Evolutionary conservation across 2,888 invertebrate species (phyloP).

Genomic region (Physocephala rufipes): DNA sequence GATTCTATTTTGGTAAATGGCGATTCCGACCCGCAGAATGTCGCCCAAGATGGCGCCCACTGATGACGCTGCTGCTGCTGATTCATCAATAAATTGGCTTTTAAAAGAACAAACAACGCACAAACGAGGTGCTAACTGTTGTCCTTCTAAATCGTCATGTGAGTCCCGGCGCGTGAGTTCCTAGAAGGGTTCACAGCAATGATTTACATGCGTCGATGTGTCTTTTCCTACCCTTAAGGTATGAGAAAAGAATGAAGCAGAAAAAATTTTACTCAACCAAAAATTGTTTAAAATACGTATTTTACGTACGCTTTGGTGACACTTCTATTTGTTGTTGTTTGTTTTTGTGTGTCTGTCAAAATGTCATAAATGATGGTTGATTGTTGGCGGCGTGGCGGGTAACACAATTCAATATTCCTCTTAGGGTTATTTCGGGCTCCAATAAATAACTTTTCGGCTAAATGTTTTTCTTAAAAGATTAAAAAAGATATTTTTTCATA

Average conservation of each 20-base stretch:
- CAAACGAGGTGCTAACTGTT: slow-evolving; percentile 33
- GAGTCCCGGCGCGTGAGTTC: slow-evolving; percentile 19
- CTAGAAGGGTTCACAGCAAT: slow-evolving; percentile 21
- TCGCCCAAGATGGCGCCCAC: slow-evolving; percentile 32
- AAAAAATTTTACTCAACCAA: slow-evolving; percentile 31
- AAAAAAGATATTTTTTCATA: too few species aligned
- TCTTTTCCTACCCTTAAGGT: slow-evolving; percentile 34
- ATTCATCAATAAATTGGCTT: slow-evolving; percentile 31
- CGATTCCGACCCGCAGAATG: slow-evolving; percentile 22
- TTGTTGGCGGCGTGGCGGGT: slow-evolving; percentile 44
- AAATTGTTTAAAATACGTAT: slow-evolving; percentile 13
- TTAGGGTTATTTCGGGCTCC: too few species aligned
- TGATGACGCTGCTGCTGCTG: slow-evolving; percentile 27
- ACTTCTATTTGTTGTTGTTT: too few species aligned
- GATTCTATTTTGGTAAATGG: slow-evolving; percentile 13
- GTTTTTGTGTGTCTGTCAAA: neutral
- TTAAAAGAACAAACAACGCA: slow-evolving; percentile 23
- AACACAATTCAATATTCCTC: slow-evolving; percentile 38
- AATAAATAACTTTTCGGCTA: too few species aligned
- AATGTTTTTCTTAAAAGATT: too few species aligned
- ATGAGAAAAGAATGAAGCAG: slow-evolving; percentile 37
- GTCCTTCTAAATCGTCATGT: slow-evolving; percentile 6
- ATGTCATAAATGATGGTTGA: slow-evolving; percentile 44
- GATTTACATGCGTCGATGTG: slow-evolving; percentile 38
- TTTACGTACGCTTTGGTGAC: neutral